Evolutionary conservation across 1,140 invertebrate genomes (phyloP), one percentile per base, ranked within the genome.

Genomic region (Diabrotica undecimpunctata): DNA sequence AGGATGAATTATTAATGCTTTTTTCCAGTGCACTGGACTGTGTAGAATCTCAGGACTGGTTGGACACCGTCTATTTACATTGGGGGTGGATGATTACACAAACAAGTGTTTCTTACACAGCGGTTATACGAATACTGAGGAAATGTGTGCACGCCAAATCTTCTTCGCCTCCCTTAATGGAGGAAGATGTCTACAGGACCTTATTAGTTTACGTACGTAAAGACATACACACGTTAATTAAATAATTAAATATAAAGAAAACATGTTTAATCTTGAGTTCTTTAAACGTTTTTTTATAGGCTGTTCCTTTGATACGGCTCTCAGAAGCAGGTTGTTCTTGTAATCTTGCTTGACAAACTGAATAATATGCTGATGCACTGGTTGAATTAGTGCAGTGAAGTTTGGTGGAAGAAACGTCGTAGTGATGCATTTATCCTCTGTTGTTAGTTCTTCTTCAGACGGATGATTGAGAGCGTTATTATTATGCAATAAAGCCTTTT

Each of bases 401-500:
- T 79, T 79, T 67, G 74, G 74, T 0, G 39, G 39, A 41, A 41
- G 39, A 41, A 41, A 41, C 7, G 10, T 41, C 39, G 39, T 10
- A 41, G 39, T 41, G 10, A 41, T 41, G 39, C 39, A 0, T 41
- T n/a, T 73, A 74, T 78, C 74, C 50, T 75, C 71, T 67, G 70
- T 52, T 62, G 50, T 62, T 51, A 53, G 55, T 54, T 66, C 54
- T 52, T 66, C 53, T 55, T 62, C 54, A 52, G 61, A 50, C n/a
- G 37, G 36, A 60, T 68, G 65, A 61, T 60, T 58, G 8, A 67
- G 56, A 59, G 67, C 67, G 68, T 80, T 79, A 72, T 79, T 77
- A 63, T 80, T 60, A 68, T 80, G 36, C 55, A 80, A 72, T 37
- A 79, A 71, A 50, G 74, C 77, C 72, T 78, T 78, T 73, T 74